These are phyloP conservation scores for Chiloscyllium plagiosum DNA, from an alignment of 2,113 vertebrate genomes.

Conservation along the genomic window DNA sequence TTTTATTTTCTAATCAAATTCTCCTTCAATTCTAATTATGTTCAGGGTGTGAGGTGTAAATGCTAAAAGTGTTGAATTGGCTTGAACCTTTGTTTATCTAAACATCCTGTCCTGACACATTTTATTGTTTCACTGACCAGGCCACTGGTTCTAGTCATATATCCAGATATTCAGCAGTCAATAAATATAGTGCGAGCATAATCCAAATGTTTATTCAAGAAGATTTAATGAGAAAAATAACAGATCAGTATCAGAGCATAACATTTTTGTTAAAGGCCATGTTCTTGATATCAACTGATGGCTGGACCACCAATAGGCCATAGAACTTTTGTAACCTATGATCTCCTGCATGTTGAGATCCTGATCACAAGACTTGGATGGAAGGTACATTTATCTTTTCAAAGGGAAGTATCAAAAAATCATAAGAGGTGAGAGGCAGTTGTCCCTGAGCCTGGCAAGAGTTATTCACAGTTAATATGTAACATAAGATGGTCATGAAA, in stretches of 20 bases:
- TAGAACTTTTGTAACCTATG: neutral
- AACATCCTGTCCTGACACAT: neutral
- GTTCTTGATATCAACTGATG: neutral
- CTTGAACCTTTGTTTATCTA: neutral
- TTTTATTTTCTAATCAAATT: neutral
- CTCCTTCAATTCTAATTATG: neutral
- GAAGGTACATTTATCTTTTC: neutral
- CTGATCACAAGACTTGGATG: neutral
- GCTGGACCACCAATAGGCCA: neutral
- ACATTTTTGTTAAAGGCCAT: neutral
- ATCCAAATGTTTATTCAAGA: neutral
- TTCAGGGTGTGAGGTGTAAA: neutral
- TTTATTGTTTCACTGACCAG: neutral
- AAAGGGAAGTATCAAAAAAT: neutral
- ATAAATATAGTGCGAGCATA: neutral
- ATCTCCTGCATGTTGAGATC: neutral
- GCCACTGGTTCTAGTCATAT: neutral
- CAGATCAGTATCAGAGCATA: neutral
- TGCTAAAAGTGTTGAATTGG: neutral
- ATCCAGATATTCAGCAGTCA: neutral
- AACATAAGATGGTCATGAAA: neutral
- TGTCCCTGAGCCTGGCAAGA: neutral
- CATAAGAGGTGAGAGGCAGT: neutral
- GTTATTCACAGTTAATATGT: neutral
- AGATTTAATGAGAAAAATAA: neutral